phyloP scores from a whole-genome alignment of 1,140 invertebrate species.

The Drosophila kepulauana region DNA sequence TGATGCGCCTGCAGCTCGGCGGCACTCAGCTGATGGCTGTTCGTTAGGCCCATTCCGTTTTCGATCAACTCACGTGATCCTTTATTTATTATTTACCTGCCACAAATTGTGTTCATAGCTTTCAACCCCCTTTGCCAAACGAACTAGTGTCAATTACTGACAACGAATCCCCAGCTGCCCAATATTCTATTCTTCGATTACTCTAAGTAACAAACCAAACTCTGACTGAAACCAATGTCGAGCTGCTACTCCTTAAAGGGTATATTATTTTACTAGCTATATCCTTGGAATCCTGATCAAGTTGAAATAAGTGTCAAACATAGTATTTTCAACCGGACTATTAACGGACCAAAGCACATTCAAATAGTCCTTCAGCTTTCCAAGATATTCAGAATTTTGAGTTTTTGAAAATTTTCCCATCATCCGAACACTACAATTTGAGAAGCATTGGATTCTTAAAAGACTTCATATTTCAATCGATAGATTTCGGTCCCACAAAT shows the following conservation, averaged over 20 bases:
- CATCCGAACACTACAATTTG: neutral
- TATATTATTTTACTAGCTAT: too few relatives aligned
- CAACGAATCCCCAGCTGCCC: constrained; percentile 7
- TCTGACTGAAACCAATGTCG: too few relatives aligned
- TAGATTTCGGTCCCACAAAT: neutral
- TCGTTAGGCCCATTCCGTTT: constrained; percentile 14
- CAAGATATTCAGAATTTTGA: too few relatives aligned
- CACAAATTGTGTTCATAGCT: neutral
- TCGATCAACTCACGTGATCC: neutral
- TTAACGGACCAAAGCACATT: too few relatives aligned
- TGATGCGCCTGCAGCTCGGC: constrained; percentile 37
- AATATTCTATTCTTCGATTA: neutral
- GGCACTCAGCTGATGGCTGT: constrained; percentile 35
- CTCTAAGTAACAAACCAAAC: too few relatives aligned
- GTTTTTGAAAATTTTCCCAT: too few relatives aligned
- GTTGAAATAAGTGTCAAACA: too few relatives aligned
- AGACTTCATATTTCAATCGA: neutral
- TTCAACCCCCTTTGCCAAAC: neutral
- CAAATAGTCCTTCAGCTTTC: too few relatives aligned
- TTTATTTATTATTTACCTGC: neutral
- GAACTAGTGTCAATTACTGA: constrained; percentile 2
- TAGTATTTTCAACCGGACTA: too few relatives aligned
- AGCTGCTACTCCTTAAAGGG: too few relatives aligned
- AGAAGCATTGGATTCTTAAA: neutral
- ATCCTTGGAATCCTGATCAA: too few relatives aligned